Percentiles rank a stretch among this genome's conserved stretches.
Conservation (phyloP, 2,797 vertebrate genomes). For the Melanotaenia maccullochi region DNA sequence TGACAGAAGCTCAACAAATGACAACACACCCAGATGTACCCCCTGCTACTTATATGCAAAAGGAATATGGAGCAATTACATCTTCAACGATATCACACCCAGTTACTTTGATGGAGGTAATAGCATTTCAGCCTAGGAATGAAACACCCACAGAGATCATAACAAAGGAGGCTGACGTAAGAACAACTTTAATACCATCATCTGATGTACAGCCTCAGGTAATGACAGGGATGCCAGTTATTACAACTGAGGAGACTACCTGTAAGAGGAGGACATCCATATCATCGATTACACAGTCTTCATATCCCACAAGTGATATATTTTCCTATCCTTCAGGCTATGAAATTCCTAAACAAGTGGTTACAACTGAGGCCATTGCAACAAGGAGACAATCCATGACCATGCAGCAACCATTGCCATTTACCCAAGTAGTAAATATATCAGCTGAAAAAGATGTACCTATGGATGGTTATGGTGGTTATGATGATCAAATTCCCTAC, state of each 20-base stretch:
- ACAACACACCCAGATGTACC: constrained; percentile 37
- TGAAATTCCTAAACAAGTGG: constrained; percentile 59
- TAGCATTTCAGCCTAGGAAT: constrained; percentile 50
- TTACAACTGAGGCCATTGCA: constrained; percentile 65
- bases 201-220: constrained; percentile 46
- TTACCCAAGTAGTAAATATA: constrained; percentile 59
- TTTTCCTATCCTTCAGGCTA: constrained; percentile 60
- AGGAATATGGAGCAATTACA: constrained; percentile 35
- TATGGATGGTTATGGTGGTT: constrained; percentile 39
- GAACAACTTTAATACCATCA: constrained; percentile 45
- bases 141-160: constrained; percentile 49
- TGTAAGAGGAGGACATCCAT: constrained; percentile 67
- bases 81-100: constrained; percentile 48
- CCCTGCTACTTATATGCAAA: constrained; percentile 34
- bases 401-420: constrained; percentile 58
- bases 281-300: constrained; percentile 62
- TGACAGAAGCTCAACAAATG: constrained; percentile 51
- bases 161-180: constrained; percentile 40
- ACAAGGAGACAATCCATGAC: constrained; percentile 70
- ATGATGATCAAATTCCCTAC: constrained; percentile 57
- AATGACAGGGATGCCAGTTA: constrained; percentile 50
- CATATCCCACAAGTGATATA: constrained; percentile 58
- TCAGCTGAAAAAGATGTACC: constrained; percentile 69
- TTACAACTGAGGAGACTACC: constrained; percentile 65
- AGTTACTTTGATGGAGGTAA: constrained; percentile 49